Conservation (phyloP, 2,888 invertebrate genomes). For the Scelioninae gen. 1 region DNA sequence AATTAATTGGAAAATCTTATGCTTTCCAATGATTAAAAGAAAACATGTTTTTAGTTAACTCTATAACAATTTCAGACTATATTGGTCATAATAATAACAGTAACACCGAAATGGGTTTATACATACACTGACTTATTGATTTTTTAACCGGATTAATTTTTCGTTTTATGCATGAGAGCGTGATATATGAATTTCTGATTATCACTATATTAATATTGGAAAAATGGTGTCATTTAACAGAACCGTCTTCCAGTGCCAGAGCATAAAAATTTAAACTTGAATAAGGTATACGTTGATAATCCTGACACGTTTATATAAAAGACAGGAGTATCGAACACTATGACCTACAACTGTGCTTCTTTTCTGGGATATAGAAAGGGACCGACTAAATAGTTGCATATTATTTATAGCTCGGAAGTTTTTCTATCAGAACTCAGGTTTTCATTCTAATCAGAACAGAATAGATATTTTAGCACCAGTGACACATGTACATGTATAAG, state of each 20-base stretch:
- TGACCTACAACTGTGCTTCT: constrained; percentile 50
- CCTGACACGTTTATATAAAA: constrained; percentile 33
- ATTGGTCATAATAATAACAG: too few relatives aligned
- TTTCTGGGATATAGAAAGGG: constrained; percentile 35
- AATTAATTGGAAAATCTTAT: too few relatives aligned
- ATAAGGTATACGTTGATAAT: constrained; percentile 19
- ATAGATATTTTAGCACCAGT: constrained; percentile 23
- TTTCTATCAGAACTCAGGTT: constrained; percentile 30
- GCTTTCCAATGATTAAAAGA: too few relatives aligned
- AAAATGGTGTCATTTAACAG: too few relatives aligned
- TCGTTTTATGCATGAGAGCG: too few relatives aligned
- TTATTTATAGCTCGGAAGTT: constrained; percentile 37
- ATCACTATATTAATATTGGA: too few relatives aligned
- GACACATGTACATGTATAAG: constrained; percentile 16
- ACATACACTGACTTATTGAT: too few relatives aligned
- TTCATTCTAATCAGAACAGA: constrained; percentile 51
- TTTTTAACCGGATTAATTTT: too few relatives aligned
- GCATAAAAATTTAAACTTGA: constrained; percentile 32
- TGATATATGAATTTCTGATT: too few relatives aligned
- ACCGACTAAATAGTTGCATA: constrained; percentile 10
- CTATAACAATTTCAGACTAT: too few relatives aligned
- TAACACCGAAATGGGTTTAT: too few relatives aligned
- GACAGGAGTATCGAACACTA: constrained; percentile 38
- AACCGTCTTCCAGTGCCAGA: neutral
- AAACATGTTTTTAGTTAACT: too few relatives aligned